A percentile compares a stretch with the other conserved stretches of the same genome.
Evolutionary conservation across 2,797 vertebrate species (phyloP).

Genomic region (Thalassophryne amazonica): DNA sequence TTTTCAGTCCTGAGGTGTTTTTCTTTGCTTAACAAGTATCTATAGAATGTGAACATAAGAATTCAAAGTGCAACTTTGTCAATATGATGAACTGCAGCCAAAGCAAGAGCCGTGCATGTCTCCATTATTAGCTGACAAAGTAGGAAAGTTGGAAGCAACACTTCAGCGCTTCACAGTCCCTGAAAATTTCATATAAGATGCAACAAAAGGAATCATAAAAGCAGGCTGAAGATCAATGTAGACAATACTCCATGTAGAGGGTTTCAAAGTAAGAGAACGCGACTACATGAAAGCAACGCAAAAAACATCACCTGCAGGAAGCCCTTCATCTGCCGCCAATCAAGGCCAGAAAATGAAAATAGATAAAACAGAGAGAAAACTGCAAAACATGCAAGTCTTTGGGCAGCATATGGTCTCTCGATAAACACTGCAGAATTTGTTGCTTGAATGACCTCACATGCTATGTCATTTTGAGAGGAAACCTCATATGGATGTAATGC

Average conservation of each 20-base stretch:
- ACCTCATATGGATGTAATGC: conserved; percentile 6
- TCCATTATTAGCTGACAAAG: conserved; percentile 4
- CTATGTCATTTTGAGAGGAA: conserved; percentile 23
- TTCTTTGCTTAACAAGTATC: conserved; percentile 58
- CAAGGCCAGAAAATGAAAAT: conserved; percentile 14
- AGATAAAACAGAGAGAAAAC: neutral
- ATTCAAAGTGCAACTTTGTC: conserved; percentile 38
- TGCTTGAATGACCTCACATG: conserved; percentile 17
- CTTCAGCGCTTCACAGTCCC: neutral
- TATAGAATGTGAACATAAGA: conserved; percentile 47
- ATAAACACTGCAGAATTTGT: conserved; percentile 10
- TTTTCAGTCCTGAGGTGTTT: conserved; percentile 40
- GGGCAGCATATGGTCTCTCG: conserved; percentile 2
- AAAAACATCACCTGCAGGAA: conserved; percentile 8
- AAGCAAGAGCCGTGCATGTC: conserved; percentile 27
- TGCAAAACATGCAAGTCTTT: conserved; percentile 11
- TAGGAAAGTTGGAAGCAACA: conserved; percentile 1
- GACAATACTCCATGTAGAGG: no score
- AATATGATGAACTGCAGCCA: conserved; percentile 5
- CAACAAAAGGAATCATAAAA: no score
- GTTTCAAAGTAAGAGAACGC: conserved; percentile 1
- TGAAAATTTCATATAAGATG: neutral
- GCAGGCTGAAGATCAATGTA: no score
- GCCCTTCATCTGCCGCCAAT: neutral
- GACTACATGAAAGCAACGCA: conserved; percentile 25